Percentiles rank a stretch among this genome's conserved stretches.
Conservation (phyloP, 2,797 vertebrate species). For the Halcyon leucocephala region DNA sequence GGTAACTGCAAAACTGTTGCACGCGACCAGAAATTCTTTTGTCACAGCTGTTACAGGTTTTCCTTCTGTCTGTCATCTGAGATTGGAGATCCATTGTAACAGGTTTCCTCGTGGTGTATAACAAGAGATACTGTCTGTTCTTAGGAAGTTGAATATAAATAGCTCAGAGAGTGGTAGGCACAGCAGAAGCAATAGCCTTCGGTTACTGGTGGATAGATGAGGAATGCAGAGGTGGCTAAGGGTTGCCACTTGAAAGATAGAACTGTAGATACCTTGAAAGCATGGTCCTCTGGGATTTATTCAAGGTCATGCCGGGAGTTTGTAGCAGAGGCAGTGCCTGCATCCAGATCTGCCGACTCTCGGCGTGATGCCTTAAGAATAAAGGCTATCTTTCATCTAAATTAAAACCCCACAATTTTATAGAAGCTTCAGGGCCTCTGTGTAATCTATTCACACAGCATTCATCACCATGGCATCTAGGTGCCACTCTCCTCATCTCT, state of each 20-base stretch:
- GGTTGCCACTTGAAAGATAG: background rate
- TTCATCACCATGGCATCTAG: conserved; percentile 56
- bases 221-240: background rate
- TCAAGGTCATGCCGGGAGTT: background rate
- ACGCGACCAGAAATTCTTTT: background rate
- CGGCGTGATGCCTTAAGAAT: background rate
- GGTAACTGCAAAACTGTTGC: background rate
- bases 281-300: background rate
- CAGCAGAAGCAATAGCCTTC: background rate
- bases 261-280: background rate
- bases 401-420: conserved; percentile 17
- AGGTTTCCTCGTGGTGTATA: background rate
- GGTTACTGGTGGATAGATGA: background rate
- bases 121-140: background rate
- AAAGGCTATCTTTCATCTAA: conserved; percentile 61
- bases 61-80: background rate
- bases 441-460: conserved; percentile 42
- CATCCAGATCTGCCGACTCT: background rate
- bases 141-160: background rate
- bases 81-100: background rate
- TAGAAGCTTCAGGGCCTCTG: conserved; percentile 47
- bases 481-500: conserved; percentile 53
- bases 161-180: background rate
- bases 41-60: background rate
- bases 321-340: conserved; percentile 8